Conservation (phyloP, 2,797 vertebrate genomes). For the Astyanax mexicanus region DNA sequence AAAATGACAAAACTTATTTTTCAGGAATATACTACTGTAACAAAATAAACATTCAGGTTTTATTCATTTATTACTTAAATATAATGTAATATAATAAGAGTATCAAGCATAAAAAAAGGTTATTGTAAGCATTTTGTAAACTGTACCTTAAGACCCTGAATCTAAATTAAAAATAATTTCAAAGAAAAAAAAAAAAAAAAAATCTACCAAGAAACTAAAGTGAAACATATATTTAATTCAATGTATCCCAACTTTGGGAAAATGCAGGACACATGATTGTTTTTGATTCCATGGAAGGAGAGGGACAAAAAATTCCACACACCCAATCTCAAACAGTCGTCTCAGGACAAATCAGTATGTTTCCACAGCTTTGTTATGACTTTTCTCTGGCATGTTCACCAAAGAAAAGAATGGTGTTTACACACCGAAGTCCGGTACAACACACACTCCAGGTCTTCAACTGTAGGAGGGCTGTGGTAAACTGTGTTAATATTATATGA, state of each 20-base stretch:
- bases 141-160: too few species aligned
- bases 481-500: neutral
- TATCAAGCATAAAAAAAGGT: too few species aligned
- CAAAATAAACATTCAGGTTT: too few species aligned
- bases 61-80: too few species aligned
- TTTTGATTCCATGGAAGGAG: conserved; percentile 64
- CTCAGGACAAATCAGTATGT: conserved; percentile 38
- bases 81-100: too few species aligned
- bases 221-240: too few species aligned
- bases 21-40: too few species aligned
- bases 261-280: conserved; percentile 56
- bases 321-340: conserved; percentile 56
- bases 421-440: conserved; percentile 63
- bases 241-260: conserved; percentile 50
- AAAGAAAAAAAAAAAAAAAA: too few species aligned
- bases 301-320: conserved; percentile 62
- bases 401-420: conserved; percentile 66
- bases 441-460: conserved; percentile 12
- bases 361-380: conserved; percentile 66
- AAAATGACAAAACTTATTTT: too few species aligned
- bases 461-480: neutral
- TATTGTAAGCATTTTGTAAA: too few species aligned
- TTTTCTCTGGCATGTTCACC: conserved; percentile 64
- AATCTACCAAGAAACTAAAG: too few species aligned
- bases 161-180: too few species aligned